Evolutionary conservation across 2,797 vertebrate species (phyloP).

Genomic region (Crypturellus tataupa): DNA sequence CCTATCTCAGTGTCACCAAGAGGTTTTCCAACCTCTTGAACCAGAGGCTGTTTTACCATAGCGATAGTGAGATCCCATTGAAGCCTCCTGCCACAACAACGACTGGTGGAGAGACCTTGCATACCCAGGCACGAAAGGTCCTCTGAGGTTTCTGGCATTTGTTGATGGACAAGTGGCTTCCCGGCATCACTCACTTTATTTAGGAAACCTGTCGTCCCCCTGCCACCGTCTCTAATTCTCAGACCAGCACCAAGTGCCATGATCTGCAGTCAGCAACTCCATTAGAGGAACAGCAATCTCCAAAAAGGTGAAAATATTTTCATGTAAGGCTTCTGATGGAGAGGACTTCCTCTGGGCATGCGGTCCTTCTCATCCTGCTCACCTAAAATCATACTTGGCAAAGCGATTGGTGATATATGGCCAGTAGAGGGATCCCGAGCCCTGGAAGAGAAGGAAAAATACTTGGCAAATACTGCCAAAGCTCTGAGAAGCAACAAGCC

Average conservation of each 20-base stretch:
- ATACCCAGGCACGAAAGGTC: neutral
- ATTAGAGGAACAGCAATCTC: neutral
- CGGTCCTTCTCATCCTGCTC: neutral
- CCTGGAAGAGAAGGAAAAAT: neutral
- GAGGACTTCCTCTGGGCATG: neutral
- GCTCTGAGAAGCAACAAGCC: neutral
- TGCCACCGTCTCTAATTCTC: fast-evolving
- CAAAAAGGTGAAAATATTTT: neutral
- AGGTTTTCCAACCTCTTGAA: neutral
- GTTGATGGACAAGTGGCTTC: neutral
- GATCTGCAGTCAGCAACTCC: neutral
- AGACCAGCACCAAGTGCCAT: fast-evolving
- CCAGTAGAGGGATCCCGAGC: constrained; percentile 66
- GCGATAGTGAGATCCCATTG: fast-evolving
- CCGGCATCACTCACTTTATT: neutral
- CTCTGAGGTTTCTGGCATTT: neutral
- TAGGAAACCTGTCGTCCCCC: neutral
- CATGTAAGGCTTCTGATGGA: neutral
- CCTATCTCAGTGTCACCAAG: neutral
- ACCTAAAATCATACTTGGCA: fast-evolving
- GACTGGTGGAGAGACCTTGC: neutral
- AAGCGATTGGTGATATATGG: neutral
- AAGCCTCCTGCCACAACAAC: neutral
- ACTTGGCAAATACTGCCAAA: neutral
- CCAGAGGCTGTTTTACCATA: neutral